These are phyloP conservation scores for Chymomyza amoena DNA, from an alignment of 2,888 invertebrate species.

Conservation along the genomic window DNA sequence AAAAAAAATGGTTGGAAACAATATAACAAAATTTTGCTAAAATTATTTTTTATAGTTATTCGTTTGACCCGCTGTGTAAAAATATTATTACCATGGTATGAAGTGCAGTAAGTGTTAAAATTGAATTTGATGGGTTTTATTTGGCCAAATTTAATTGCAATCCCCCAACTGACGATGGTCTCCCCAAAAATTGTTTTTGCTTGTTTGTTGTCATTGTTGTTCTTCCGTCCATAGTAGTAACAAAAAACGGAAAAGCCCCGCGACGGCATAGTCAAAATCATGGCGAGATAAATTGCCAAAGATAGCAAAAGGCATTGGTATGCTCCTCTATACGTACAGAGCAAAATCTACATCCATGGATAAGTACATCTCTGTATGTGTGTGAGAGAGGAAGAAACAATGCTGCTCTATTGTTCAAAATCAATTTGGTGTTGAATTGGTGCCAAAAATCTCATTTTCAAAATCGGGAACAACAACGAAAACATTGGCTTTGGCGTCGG, in stretches of 20 bases:
- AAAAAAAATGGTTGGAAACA: too few species aligned
- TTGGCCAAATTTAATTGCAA: constrained; percentile 52
- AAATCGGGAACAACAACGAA: constrained; percentile 43
- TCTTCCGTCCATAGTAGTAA: constrained; percentile 15
- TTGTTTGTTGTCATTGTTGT: constrained; percentile 10
- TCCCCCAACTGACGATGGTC: constrained; percentile 2
- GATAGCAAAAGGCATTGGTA: constrained; percentile 48
- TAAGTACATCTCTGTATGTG: background rate
- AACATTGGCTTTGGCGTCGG: constrained; percentile 23
- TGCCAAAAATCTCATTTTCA: constrained; percentile 77
- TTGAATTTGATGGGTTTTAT: constrained; percentile 55
- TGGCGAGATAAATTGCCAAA: constrained; percentile 67
- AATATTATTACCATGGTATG: constrained; percentile 34
- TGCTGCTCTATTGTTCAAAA: constrained; percentile 71
- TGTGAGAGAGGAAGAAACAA: background rate
- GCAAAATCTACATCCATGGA: background rate
- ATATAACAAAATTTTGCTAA: too few species aligned
- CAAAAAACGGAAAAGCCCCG: constrained; percentile 45
- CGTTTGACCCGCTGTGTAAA: constrained; percentile 20
- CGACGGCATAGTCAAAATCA: constrained; percentile 51
- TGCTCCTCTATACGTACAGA: constrained; percentile 2
- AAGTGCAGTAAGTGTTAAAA: constrained; percentile 33
- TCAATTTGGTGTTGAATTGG: constrained; percentile 78
- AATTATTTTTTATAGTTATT: background rate
- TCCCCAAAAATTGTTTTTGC: background rate